phyloP scores from a whole-genome alignment of 37 sponge, comb jelly and placozoan genomes.

The Agelas oroides region DNA sequence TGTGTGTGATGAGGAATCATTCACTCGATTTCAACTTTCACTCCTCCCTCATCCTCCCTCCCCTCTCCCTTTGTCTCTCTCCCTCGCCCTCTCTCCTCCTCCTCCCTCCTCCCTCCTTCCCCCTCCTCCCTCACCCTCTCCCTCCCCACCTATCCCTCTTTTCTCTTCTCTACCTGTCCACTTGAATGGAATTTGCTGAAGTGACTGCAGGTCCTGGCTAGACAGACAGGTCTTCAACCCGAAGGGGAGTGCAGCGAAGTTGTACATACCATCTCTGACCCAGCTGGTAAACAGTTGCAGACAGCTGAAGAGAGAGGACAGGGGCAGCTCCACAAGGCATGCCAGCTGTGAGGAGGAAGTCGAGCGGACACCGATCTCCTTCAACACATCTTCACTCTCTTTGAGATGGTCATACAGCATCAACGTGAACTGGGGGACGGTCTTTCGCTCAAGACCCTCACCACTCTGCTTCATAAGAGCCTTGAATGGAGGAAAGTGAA shows the following conservation, averaged over 20 bases:
- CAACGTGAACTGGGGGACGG: conserved; percentile 45
- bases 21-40: too few species aligned
- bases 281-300: conserved; percentile 64
- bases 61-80: too few species aligned
- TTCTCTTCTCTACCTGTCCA: conserved; percentile 1
- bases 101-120: conserved; percentile 8
- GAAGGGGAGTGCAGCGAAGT: conserved; percentile 67
- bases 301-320: conserved; percentile 16
- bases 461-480: too few species aligned
- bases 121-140: too few species aligned
- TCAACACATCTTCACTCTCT: background rate
- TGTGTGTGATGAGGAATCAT: too few species aligned
- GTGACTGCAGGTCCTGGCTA: background rate
- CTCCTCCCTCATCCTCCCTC: too few species aligned
- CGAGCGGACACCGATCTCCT: conserved; percentile 43
- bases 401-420: conserved; percentile 37
- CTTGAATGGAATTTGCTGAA: conserved; percentile 40
- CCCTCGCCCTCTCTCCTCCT: too few species aligned
- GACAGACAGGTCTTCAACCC: conserved; percentile 66
- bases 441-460: conserved; percentile 1
- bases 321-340: conserved; percentile 34
- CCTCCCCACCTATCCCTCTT: too few species aligned
- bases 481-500: too few species aligned
- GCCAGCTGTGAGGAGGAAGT: conserved; percentile 15
- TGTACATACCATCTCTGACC: conserved; percentile 77